phyloP scores from a whole-genome alignment of 1,140 invertebrate genomes.

The Polyergus mexicanus region DNA sequence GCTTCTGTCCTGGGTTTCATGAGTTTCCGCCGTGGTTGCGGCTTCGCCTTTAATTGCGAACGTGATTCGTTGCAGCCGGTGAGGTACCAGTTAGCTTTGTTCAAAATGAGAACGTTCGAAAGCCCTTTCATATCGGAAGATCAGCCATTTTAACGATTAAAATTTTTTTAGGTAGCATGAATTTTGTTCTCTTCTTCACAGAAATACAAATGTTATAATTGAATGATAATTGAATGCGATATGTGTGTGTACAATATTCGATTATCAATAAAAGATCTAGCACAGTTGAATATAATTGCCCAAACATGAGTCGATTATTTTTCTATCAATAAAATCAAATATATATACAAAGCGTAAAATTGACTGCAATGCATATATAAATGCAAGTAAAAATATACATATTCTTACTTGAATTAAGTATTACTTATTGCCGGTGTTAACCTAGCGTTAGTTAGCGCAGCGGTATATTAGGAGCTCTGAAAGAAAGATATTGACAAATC shows the following conservation, averaged over 20 bases:
- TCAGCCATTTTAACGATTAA: conserved; percentile 44
- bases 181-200: background rate
- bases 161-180: conserved; percentile 2
- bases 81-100: conserved; percentile 53
- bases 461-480: conserved; percentile 1
- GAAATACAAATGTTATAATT: background rate
- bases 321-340: background rate
- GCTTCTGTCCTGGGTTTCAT: conserved; percentile 68
- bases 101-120: conserved; percentile 68
- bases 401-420: background rate
- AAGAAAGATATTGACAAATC: conserved; percentile 57
- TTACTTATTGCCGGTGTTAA: background rate
- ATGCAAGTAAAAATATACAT: background rate
- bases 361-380: background rate
- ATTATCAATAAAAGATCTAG: conserved; percentile 8
- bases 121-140: conserved; percentile 26
- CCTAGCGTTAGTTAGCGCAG: background rate
- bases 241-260: background rate
- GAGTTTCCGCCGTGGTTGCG: conserved; percentile 73
- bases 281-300: background rate
- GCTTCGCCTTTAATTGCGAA: conserved; percentile 78
- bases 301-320: background rate
- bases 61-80: conserved; percentile 76
- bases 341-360: background rate
- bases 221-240: background rate